These are phyloP conservation scores for Eudemis profundana DNA, from an alignment of 2,888 invertebrate species.

Conservation along the genomic window DNA sequence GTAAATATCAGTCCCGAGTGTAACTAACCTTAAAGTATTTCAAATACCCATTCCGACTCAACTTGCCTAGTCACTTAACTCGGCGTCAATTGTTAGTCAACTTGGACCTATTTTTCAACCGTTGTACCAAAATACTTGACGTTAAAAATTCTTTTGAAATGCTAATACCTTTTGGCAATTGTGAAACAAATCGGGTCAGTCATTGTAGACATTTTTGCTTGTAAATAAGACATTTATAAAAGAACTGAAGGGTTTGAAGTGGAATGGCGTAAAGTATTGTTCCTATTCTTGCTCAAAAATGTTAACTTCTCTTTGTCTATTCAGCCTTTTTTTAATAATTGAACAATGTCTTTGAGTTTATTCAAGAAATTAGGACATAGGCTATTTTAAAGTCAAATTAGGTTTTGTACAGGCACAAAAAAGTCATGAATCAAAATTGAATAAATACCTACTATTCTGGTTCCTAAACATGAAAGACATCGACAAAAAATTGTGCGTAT, in stretches of 20 bases:
- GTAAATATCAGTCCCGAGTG: background rate
- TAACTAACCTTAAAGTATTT: background rate
- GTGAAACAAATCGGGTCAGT: constrained; percentile 40
- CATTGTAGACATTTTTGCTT: constrained; percentile 39
- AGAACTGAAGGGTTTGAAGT: constrained; percentile 33
- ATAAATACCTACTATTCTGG: no score
- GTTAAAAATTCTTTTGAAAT: constrained; percentile 42
- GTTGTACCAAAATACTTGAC: constrained; percentile 39
- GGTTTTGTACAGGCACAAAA: background rate
- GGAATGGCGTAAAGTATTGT: constrained; percentile 24
- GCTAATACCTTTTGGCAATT: constrained; percentile 40
- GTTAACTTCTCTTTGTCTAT: constrained; percentile 21
- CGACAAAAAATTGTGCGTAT: no score
- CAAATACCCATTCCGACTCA: constrained; percentile 5
- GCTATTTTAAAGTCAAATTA: background rate
- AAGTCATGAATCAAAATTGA: no score
- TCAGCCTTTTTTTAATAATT: constrained; percentile 11
- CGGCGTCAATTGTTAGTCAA: constrained; percentile 32
- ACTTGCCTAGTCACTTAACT: constrained; percentile 18
- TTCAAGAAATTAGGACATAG: background rate
- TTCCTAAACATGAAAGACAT: no score
- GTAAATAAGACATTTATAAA: constrained; percentile 42
- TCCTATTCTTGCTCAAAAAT: constrained; percentile 12
- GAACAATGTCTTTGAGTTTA: background rate
- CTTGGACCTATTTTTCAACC: constrained; percentile 39